Evolutionary conservation across 2,797 vertebrate genomes (phyloP), one percentile per base, ranked within the genome.

Genomic region (Macroramphosus scolopax): DNA sequence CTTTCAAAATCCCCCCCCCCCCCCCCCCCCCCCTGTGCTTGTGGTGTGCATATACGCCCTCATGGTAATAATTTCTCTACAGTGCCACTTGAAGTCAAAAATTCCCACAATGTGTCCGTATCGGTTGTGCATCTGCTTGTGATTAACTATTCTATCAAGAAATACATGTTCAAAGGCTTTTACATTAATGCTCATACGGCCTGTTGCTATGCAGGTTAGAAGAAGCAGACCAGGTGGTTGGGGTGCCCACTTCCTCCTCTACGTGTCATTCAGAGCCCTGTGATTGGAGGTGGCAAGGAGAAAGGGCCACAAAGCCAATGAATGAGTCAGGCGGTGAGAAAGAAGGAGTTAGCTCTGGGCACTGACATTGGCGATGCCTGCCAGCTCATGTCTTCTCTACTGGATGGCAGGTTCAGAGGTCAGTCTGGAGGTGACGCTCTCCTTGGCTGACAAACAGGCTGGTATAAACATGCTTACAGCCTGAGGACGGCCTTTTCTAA

Each of bases 301-400:
- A 83, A 69, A 56, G 70, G 60, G 81, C 78, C 77, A 70, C 55
- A 72, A 77, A 82, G 74, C 75, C 87, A 86, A 76, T 81, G 72
- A 72, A 50, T 76, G 83, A 85, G 84, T 82, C 68, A 86, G 73
- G 62, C 69, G 31, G 67, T 63, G 78, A 83, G 83, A 75, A 70
- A 72, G 83, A 77, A 84, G 84, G 78, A 79, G 75, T 69, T 75
- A 54, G 81, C 84, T 84, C 68, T 67, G 77, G 88, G 80, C 83
- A 70, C 78, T 84, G 84, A 89, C 81, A 82, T 67, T 75, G 75
- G 75, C 77, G 50, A 84, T 67, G 84, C 67, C 83, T 88, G 88
- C 88, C 87, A 89, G 87, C 85, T 83, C 84, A 64, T 76, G 85
- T 89, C 87, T 88, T 78, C 80, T 86, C 86, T 52, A 39, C 81